Evolutionary conservation across 2,888 invertebrate genomes (phyloP).

Genomic region (Pandemis corylana): DNA sequence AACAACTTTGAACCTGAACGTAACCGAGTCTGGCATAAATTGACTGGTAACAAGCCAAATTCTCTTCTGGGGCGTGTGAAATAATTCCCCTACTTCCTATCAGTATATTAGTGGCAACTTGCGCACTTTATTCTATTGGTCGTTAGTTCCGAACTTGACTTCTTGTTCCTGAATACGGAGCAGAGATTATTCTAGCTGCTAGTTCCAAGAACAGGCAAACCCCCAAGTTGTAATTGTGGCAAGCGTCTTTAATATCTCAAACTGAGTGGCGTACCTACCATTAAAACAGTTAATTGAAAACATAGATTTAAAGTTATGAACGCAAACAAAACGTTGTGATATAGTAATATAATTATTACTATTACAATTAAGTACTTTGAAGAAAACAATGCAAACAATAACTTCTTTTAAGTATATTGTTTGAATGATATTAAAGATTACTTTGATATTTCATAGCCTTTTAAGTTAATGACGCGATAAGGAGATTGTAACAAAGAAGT

Average conservation of each 20-base stretch:
- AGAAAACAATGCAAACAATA: no score
- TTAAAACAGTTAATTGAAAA: no score
- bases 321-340: no score
- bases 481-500: no score
- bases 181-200: slow-evolving; percentile 22
- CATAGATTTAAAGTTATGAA: no score
- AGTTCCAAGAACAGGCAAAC: not conserved
- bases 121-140: slow-evolving; percentile 36
- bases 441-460: not conserved
- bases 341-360: no score
- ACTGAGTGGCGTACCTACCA: not conserved
- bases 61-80: slow-evolving; percentile 12
- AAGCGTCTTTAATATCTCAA: not conserved
- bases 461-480: not conserved
- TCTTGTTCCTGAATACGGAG: slow-evolving; percentile 26
- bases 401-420: no score
- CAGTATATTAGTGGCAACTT: slow-evolving; percentile 31
- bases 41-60: slow-evolving; percentile 20
- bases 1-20: not conserved
- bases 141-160: slow-evolving; percentile 30
- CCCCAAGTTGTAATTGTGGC: not conserved
- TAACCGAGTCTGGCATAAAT: not conserved
- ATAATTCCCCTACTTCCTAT: slow-evolving; percentile 30
- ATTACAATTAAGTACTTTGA: no score
- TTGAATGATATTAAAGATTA: no score